Evolutionary conservation across 1,140 invertebrate genomes (phyloP).

Genomic region (Bombus confusus): DNA sequence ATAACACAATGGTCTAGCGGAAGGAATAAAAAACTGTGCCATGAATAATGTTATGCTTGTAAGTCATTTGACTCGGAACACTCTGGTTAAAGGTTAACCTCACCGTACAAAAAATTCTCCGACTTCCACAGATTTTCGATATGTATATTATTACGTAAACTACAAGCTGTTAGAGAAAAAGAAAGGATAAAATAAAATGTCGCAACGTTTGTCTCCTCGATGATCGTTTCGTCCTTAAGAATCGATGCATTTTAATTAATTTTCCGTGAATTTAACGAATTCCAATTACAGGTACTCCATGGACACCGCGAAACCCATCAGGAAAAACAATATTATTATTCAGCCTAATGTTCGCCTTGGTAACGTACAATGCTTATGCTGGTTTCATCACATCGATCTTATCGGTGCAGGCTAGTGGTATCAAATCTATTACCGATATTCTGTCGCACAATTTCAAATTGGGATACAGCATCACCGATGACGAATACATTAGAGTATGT

Average conservation of each 20-base stretch:
- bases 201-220: background rate
- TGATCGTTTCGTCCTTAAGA: background rate
- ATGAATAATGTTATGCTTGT: too few relatives aligned
- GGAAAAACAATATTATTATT: slow-evolving; percentile 84
- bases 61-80: background rate
- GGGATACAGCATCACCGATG: slow-evolving; percentile 82
- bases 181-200: background rate
- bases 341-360: slow-evolving; percentile 84
- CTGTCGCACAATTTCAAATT: slow-evolving; percentile 84
- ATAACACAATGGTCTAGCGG: too few relatives aligned
- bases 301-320: slow-evolving; percentile 83
- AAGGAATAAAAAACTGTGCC: too few relatives aligned
- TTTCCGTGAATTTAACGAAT: background rate
- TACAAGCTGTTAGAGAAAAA: background rate
- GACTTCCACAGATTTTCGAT: background rate
- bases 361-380: slow-evolving; percentile 85
- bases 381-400: slow-evolving; percentile 86
- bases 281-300: slow-evolving; percentile 82
- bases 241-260: background rate
- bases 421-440: slow-evolving; percentile 84
- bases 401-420: slow-evolving; percentile 84
- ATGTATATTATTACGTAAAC: background rate
- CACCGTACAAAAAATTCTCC: too few relatives aligned
- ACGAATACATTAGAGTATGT: slow-evolving; percentile 79
- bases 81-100: background rate